A percentile compares a stretch with the other conserved stretches of the same genome.
Conservation (phyloP, 2,797 vertebrate species). For the Rallus crepitans region DNA sequence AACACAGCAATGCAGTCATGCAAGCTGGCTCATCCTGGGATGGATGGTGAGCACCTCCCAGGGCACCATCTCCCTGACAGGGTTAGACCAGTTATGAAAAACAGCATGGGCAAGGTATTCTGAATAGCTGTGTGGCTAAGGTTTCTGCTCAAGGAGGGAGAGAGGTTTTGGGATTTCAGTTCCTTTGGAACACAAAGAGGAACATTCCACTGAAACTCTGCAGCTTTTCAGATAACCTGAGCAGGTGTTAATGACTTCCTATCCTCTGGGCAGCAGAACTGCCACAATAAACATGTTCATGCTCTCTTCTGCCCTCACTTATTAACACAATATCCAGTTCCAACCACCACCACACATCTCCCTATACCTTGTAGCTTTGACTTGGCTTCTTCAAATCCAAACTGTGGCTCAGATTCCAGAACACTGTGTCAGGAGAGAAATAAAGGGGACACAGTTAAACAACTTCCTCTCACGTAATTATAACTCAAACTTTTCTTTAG, state of each 20-base stretch:
- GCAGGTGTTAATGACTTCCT: neutral
- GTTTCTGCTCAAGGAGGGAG: neutral
- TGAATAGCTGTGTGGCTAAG: neutral
- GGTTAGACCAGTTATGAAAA: neutral
- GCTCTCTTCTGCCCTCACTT: neutral
- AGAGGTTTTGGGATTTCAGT: neutral
- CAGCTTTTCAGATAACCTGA: neutral
- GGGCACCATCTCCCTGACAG: neutral
- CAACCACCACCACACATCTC: neutral
- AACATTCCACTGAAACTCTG: neutral
- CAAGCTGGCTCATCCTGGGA: fast-evolving
- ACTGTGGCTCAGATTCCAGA: conserved; percentile 93
- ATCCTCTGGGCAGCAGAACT: neutral
- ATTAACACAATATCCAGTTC: neutral
- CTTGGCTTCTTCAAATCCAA: conserved; percentile 96
- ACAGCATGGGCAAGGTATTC: fast-evolving
- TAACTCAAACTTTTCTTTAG: neutral
- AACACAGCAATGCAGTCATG: neutral
- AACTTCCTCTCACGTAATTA: neutral
- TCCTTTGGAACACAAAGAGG: neutral
- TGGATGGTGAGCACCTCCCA: neutral
- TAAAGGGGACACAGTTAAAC: neutral
- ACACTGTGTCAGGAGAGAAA: conserved; percentile 80
- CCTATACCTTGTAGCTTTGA: conserved; percentile 91
- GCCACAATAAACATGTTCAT: neutral